These are phyloP conservation scores for Belonocnema kinseyi DNA, from an alignment of 1,140 invertebrate genomes.

Conservation along the genomic window DNA sequence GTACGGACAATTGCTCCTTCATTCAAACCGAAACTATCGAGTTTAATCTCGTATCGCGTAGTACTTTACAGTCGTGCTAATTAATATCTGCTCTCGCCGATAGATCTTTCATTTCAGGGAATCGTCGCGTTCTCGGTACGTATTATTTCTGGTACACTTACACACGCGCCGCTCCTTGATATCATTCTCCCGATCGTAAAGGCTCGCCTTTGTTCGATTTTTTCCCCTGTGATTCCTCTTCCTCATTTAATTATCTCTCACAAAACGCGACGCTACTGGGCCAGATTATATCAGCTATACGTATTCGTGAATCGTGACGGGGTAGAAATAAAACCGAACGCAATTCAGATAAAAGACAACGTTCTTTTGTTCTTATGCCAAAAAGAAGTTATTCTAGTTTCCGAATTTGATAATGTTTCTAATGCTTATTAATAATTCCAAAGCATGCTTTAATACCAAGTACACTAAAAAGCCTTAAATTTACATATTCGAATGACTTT, in stretches of 20 bases:
- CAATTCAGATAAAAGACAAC: constrained; percentile 22
- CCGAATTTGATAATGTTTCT: not conserved
- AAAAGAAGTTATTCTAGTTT: constrained; percentile 6
- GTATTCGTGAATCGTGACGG: constrained; percentile 1
- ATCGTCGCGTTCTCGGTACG: constrained; percentile 61
- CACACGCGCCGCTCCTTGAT: constrained; percentile 41
- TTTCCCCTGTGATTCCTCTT: constrained; percentile 47
- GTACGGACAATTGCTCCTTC: constrained; percentile 25
- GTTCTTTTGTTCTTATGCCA: constrained; percentile 4
- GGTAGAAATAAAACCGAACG: not conserved
- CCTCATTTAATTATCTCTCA: constrained; percentile 44
- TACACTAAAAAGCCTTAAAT: no score
- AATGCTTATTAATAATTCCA: not conserved
- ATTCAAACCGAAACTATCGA: constrained; percentile 22
- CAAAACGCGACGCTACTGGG: constrained; percentile 29
- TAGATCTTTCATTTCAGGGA: constrained; percentile 58
- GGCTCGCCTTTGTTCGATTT: constrained; percentile 59
- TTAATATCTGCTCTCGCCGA: constrained; percentile 51
- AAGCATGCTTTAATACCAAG: not conserved
- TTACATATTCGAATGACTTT: no score
- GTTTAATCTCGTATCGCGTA: constrained; percentile 42
- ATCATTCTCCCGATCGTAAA: constrained; percentile 53
- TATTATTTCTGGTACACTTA: constrained; percentile 57
- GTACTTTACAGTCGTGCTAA: constrained; percentile 48
- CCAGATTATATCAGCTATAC: constrained; percentile 17